phyloP scores from a whole-genome alignment of 2,888 invertebrate genomes.

The Tachina fera region DNA sequence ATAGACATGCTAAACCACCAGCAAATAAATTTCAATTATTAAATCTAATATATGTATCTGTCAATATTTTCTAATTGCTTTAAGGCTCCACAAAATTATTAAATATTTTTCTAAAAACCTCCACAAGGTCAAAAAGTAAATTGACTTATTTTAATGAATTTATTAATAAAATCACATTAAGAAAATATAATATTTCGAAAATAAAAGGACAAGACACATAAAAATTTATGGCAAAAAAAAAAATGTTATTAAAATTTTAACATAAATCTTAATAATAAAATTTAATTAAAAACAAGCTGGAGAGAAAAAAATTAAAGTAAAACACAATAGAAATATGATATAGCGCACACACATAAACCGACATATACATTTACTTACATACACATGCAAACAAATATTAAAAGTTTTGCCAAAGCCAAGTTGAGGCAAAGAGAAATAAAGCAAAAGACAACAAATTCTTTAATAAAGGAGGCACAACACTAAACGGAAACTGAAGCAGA shows the following conservation, averaged over 20 bases:
- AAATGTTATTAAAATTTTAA: slow-evolving; percentile 21
- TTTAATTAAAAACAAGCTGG: slow-evolving; percentile 44
- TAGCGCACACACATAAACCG: neutral
- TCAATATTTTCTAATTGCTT: too few species aligned
- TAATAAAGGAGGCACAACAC: neutral
- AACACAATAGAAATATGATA: slow-evolving; percentile 16
- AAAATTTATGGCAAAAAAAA: slow-evolving; percentile 7
- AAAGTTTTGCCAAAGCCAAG: neutral
- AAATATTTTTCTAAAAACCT: neutral
- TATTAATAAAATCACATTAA: neutral
- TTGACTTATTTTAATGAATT: neutral
- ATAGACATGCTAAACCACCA: too few species aligned
- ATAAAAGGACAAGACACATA: slow-evolving; percentile 5
- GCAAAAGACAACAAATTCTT: neutral
- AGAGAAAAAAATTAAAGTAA: slow-evolving; percentile 1
- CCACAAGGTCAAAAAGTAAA: neutral
- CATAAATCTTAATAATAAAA: slow-evolving; percentile 22
- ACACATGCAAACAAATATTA: neutral
- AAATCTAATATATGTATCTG: too few species aligned
- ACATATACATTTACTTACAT: too few species aligned
- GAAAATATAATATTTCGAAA: neutral
- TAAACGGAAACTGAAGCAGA: slow-evolving; percentile 26
- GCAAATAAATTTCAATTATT: too few species aligned
- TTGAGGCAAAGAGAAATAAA: neutral
- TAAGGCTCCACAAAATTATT: too few species aligned